Evolutionary conservation across 2,113 vertebrate genomes (phyloP), one percentile per base, ranked within the genome.

Genomic region (Saguinus imperator): DNA sequence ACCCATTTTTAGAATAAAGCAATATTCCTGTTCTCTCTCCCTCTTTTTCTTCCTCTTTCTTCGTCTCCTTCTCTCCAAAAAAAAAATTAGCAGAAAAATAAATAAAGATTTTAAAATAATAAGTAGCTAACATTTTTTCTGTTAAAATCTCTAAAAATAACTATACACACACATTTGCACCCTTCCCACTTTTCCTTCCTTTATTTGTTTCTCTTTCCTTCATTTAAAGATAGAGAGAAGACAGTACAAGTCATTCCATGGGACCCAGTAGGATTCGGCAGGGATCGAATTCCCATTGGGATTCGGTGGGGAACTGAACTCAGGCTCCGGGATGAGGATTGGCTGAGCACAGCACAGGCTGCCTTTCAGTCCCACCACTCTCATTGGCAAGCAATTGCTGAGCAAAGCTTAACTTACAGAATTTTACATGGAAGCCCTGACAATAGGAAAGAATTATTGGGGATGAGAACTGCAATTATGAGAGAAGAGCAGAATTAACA

Each of bases 131-230:
- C 9, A 48, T 17, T 37, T 81, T 43, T 43, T 73, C 5, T 87
- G 16, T 73, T 23, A 5, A 29, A 66, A 81, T 82, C 82, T 77
- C 13, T 94, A 55, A 83, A 90, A 82, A 17, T 48, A 72, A 64
- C 2, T 37, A 35, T 14, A 79, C 3, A 21, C 5, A 64, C 6
- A n/a, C 7, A 80, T 29, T 45, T 43, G 21, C 6, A n/a, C 9
- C 35, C 7, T 1, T 76, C 7, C 16, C 32, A 48, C 17, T 2
- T 16, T 27, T 3, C 1, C 17, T 17, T 5, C 0, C 9, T 66
- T 75, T 12, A 64, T 64, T 64, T 29, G 12, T 64, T 64, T 13
- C 27, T 37, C 6, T 27, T n/a, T 12, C 16, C 58, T 50, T 87
- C n/a, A 45, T 72, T 81, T 85, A 70, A 85, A 50, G 17, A 50